phyloP scores from a whole-genome alignment of 2,797 vertebrate genomes.

The Poeciliopsis gracilis region DNA sequence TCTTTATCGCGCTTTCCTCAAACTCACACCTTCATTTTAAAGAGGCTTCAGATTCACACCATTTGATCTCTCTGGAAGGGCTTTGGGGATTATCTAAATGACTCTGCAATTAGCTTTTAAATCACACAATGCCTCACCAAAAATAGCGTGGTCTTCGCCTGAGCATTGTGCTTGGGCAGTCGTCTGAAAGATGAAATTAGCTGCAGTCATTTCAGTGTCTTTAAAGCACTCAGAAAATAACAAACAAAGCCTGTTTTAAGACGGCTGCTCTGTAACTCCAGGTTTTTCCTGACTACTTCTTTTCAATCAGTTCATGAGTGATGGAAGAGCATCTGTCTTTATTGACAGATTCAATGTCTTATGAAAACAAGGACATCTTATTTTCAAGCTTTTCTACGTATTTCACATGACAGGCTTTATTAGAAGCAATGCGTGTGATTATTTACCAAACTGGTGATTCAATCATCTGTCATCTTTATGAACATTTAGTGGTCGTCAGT shows the following conservation, averaged over 20 bases:
- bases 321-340: background rate
- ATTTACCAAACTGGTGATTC: slow-evolving; percentile 33
- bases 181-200: slow-evolving; percentile 15
- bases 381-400: slow-evolving; percentile 33
- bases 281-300: background rate
- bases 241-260: slow-evolving; percentile 8
- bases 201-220: slow-evolving; percentile 25
- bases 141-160: slow-evolving; percentile 60
- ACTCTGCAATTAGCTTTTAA: slow-evolving; percentile 62
- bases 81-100: slow-evolving; percentile 64
- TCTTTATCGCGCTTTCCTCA: slow-evolving; percentile 8
- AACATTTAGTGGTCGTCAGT: slow-evolving; percentile 18
- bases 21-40: slow-evolving; percentile 39
- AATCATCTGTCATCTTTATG: slow-evolving; percentile 10
- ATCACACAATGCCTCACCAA: slow-evolving; percentile 58
- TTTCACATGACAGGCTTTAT: slow-evolving; percentile 38
- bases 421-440: slow-evolving; percentile 46
- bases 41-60: slow-evolving; percentile 39
- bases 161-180: slow-evolving; percentile 20
- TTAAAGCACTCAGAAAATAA: slow-evolving; percentile 17
- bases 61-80: slow-evolving; percentile 48
- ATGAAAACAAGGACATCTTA: slow-evolving; percentile 47
- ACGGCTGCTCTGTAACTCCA: slow-evolving; percentile 47
- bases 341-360: slow-evolving; percentile 43
- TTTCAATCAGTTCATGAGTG: slow-evolving; percentile 25